Base-by-base conservation (phyloP, 92 coral and sea anemone species). In the Galaxea fascicularis region DNA sequence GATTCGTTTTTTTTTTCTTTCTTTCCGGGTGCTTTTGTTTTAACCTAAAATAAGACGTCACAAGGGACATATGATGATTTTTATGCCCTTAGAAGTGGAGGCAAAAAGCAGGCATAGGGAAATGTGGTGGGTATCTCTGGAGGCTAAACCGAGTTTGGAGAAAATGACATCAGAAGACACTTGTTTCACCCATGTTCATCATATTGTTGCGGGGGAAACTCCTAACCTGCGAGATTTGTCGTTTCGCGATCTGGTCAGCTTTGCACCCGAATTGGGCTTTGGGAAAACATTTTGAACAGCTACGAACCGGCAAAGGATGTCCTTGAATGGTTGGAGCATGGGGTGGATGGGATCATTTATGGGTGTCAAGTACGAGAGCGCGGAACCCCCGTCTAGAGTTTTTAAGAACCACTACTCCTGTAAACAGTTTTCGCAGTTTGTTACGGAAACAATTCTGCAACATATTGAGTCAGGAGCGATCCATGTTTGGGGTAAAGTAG, bases 361-460 rank as follows among this genome's bases (percentile, higher is more conserved):
- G 72, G 88, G 88, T 0, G 82, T 30, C 10, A 46, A 80, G 28
- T 90, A 74, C 30, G 79, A 53, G 25, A 63, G 80, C 21, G 56
- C 44, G 18, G 20, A 68, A 22, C 90, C 86, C 27, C 89, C 93
- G 17, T 11, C 79, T 11, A 58, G 76, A 14, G 69, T 82, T 28
- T 86, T 81, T 26, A 65, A 49, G 14, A 90, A 90, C 69, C 81
- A 85, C 79, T 20, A 72, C 45, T 90, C 90, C 0, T 81, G 93
- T 63, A 39, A 60, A 71, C 90, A 72, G 17, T 90, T 89, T 67
- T 45, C 62, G 59, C 65, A 72, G 35, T 83, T 83, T 65, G 60
- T 88, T 24, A 49, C 77, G 25, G 57, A 84, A 35, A 35, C 41
- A 35, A 6, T 91, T 91, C 59, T 12, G 59, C n/a, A n/a, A n/a